phyloP scores from a whole-genome alignment of 2,797 vertebrate species.

The Oceanodroma leucorhoa region DNA sequence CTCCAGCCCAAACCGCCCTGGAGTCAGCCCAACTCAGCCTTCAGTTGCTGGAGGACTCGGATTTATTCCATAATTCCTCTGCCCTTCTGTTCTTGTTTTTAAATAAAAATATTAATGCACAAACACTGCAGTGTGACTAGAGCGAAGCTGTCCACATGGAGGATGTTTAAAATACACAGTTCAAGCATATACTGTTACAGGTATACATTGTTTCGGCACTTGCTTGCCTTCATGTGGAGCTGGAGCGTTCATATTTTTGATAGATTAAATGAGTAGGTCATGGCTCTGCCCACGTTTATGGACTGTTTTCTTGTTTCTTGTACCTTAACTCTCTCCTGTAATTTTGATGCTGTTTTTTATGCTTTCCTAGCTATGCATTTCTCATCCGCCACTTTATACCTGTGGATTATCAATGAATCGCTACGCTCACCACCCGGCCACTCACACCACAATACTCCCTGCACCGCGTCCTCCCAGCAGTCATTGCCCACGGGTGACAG shows the following conservation, averaged over 20 bases:
- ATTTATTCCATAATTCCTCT: slow-evolving; percentile 42
- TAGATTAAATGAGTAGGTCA: slow-evolving; percentile 1
- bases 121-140: background rate
- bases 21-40: slow-evolving; percentile 4
- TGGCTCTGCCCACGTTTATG: background rate
- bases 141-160: background rate
- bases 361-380: background rate
- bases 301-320: background rate
- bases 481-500: background rate
- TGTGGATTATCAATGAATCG: background rate
- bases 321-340: background rate
- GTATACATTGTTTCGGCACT: background rate
- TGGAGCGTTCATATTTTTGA: background rate
- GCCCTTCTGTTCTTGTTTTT: slow-evolving; percentile 21
- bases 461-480: background rate
- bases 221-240: background rate
- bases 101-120: slow-evolving; percentile 22
- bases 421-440: background rate
- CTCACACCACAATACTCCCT: background rate
- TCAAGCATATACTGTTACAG: background rate
- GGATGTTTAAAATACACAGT: background rate
- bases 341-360: background rate
- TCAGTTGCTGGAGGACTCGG: background rate
- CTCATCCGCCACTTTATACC: background rate
- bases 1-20: background rate